Percentiles rank a stretch among this genome's conserved stretches.
Conservation (phyloP, 2,113 vertebrate genomes). For the Pitta sordida region DNA sequence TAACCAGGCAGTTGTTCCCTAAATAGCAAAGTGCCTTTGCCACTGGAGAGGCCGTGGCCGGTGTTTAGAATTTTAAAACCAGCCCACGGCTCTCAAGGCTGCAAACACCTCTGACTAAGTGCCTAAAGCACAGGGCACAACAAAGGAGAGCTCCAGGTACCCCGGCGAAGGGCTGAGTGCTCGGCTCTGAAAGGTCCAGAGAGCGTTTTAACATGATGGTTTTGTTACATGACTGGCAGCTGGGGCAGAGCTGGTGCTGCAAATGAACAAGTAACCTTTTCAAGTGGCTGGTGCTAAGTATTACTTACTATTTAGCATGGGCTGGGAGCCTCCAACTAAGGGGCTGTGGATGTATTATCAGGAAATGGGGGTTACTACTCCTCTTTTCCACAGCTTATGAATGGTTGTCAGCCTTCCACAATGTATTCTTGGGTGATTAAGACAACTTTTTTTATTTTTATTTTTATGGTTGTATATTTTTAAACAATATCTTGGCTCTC, state of each 20-base stretch:
- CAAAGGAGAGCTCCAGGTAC: conserved; percentile 44
- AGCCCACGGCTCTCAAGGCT: conserved; percentile 33
- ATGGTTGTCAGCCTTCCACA: conserved; percentile 42
- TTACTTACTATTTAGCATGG: conserved; percentile 47
- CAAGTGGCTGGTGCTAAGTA: conserved; percentile 40
- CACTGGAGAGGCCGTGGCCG: neutral
- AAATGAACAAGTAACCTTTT: conserved; percentile 51
- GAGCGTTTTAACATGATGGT: conserved; percentile 24
- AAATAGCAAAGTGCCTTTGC: conserved; percentile 55
- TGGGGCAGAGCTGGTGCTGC: conserved; percentile 33
- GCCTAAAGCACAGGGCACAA: conserved; percentile 37
- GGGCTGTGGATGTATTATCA: conserved; percentile 31
- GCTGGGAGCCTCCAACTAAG: conserved; percentile 55
- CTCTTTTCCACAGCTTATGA: conserved; percentile 43
- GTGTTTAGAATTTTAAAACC: conserved; percentile 28
- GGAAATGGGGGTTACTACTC: conserved; percentile 34
- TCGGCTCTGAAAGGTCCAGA: conserved; percentile 24
- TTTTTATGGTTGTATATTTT: conserved; percentile 44
- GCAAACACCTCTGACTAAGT: conserved; percentile 62
- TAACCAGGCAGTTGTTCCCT: conserved; percentile 25
- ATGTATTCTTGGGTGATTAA: conserved; percentile 49
- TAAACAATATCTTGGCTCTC: conserved; percentile 66
- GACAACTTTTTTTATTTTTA: conserved; percentile 43
- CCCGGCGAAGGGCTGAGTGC: conserved; percentile 18
- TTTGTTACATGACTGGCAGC: conserved; percentile 56